These are phyloP conservation scores for Parauchenoglanis punctatus DNA, from an alignment of 2,797 vertebrate genomes.

Conservation along the genomic window DNA sequence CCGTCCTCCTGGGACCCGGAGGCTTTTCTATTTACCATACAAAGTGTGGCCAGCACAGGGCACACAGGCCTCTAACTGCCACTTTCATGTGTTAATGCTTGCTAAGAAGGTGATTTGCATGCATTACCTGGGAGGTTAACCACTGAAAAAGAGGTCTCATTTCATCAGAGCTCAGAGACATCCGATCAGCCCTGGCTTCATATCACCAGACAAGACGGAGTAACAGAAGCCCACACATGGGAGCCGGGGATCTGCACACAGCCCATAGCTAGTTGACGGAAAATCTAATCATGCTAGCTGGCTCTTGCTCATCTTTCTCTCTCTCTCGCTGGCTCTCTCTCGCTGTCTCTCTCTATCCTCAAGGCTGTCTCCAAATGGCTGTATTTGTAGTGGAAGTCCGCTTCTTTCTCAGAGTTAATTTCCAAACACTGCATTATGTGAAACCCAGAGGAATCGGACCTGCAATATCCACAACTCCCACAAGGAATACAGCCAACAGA, in stretches of 20 bases:
- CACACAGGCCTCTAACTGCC: conserved; percentile 43
- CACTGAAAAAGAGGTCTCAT: conserved; percentile 38
- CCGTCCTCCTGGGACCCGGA: conserved; percentile 4
- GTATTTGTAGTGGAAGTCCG: conserved; percentile 12
- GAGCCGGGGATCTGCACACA: conserved; percentile 33
- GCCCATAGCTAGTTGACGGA: conserved; percentile 31
- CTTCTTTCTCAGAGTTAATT: conserved; percentile 26
- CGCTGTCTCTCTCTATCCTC: conserved; percentile 22
- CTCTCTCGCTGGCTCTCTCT: not conserved
- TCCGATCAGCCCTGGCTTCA: conserved; percentile 41
- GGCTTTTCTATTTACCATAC: conserved; percentile 45
- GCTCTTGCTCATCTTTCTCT: conserved; percentile 33
- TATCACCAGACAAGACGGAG: conserved; percentile 34
- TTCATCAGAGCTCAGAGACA: conserved; percentile 48
- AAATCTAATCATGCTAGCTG: conserved; percentile 41
- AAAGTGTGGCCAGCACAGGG: conserved; percentile 39
- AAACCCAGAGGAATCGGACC: conserved; percentile 42
- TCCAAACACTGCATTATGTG: conserved; percentile 34
- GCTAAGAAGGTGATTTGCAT: conserved; percentile 53
- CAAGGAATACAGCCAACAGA: conserved; percentile 35
- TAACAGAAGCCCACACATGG: conserved; percentile 36
- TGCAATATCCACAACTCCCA: conserved; percentile 56
- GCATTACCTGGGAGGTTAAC: conserved; percentile 52
- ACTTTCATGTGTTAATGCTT: conserved; percentile 46
- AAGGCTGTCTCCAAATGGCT: conserved; percentile 18